Conservation (phyloP, 2,797 vertebrate species). For the Psittacula echo region DNA sequence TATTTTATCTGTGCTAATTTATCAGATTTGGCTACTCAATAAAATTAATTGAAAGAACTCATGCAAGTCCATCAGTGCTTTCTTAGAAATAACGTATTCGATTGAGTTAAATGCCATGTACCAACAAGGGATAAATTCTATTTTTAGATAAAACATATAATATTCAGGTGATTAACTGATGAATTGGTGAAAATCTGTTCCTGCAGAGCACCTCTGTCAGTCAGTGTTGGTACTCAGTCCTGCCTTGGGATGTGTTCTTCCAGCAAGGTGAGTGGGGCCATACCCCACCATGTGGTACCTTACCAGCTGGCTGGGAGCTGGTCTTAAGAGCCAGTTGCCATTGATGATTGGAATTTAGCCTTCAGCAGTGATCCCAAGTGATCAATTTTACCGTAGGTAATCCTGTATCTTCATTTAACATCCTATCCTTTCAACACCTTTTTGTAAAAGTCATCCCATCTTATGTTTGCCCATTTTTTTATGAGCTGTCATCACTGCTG, state of each 20-base stretch:
- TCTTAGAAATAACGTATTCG: slow-evolving; percentile 2
- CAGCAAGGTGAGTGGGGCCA: not conserved
- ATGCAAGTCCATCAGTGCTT: slow-evolving; percentile 55
- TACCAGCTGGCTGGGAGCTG: not conserved
- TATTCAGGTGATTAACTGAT: not conserved
- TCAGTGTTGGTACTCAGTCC: not conserved
- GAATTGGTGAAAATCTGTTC: not conserved
- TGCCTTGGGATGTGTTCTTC: not conserved
- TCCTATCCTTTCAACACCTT: not conserved
- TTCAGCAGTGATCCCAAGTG: not conserved
- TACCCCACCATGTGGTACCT: not conserved
- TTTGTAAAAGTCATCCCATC: not conserved
- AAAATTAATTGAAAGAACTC: slow-evolving; percentile 80
- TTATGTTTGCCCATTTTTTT: not conserved
- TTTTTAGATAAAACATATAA: not conserved
- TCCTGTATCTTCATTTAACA: not conserved
- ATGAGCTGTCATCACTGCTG: not conserved
- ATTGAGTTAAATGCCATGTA: not conserved
- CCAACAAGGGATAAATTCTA: not conserved
- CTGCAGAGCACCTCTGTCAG: not conserved
- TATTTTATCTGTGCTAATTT: slow-evolving; percentile 84
- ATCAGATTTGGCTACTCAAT: slow-evolving; percentile 83
- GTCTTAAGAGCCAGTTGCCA: not conserved
- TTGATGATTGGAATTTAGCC: not conserved
- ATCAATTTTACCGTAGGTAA: not conserved